These are phyloP conservation scores for Keiferia lycopersicella DNA, from an alignment of 2,888 invertebrate genomes.

Conservation along the genomic window DNA sequence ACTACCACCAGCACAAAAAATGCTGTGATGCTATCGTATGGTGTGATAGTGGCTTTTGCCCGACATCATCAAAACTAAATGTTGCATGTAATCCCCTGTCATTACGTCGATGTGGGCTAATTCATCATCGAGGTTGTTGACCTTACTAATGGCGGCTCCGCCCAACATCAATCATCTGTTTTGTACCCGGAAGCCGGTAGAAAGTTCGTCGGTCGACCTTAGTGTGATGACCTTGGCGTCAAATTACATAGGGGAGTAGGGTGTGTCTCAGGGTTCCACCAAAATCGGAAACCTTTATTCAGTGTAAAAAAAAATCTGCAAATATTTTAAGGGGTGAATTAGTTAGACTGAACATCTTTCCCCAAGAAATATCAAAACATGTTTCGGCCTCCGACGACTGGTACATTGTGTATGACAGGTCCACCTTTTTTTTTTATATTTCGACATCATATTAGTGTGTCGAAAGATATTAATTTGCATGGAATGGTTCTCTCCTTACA, in stretches of 20 bases:
- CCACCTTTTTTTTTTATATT: no score
- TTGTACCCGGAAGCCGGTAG: slow-evolving; percentile 57
- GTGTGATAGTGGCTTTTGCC: no score
- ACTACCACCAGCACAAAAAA: no score
- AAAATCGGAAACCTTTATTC: no score
- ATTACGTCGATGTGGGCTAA: slow-evolving; percentile 22
- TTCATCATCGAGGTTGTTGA: slow-evolving; percentile 28
- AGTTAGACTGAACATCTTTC: background rate
- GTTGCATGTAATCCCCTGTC: slow-evolving; percentile 21
- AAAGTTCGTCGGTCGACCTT: slow-evolving; percentile 67
- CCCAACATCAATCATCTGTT: slow-evolving; percentile 58
- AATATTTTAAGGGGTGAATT: background rate
- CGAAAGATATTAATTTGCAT: no score
- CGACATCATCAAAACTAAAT: slow-evolving; percentile 2
- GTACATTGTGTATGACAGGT: no score
- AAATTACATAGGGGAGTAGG: slow-evolving; percentile 40
- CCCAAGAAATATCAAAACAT: no score
- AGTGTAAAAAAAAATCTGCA: background rate
- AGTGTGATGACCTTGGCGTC: slow-evolving; percentile 57
- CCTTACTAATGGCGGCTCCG: slow-evolving; percentile 26
- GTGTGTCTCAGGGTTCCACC: background rate
- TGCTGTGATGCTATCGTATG: no score
- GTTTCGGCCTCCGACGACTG: no score
- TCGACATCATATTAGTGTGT: no score
- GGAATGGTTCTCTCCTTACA: no score